Base-by-base conservation (phyloP, 2,113 vertebrate genomes). In the Mirza zaza region DNA sequence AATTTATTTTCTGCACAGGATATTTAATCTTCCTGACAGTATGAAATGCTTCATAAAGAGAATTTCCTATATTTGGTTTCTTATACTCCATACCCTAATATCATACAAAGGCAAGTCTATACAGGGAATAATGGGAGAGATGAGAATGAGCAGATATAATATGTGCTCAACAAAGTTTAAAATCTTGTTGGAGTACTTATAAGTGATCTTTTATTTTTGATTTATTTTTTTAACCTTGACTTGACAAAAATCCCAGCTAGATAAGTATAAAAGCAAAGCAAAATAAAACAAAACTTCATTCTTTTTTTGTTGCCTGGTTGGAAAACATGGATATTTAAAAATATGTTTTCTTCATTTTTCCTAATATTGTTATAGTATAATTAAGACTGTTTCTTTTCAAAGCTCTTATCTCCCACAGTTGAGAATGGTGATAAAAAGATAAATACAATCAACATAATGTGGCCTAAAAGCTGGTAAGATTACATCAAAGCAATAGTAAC, bases 1-100 rank as follows among this genome's bases (percentile, higher is more conserved):
- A 23, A 34, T 73, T 90, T 15, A 75, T 85, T 76, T 45, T 92
- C 39, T 65, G 15, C 23, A 20, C 2, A 63, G 39, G 39, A 42
- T 59, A 61, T 59, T 94, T 93, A 93, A 70, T 36, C 77, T 93
- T 94, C 90, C 36, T 95, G 25, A 65, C 27, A 68, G 75, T 75
- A 75, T 34, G 21, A 18, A 59, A 50, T 9, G 6, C 32, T 73
- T 94, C 52, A 45, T 59, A 36, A 75, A 68, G 34, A 59, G 7
- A 39, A 25, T 90, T 52, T 65, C 15, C 57, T 57, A 3, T 52
- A 14, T 68, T 75, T 39, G 59, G 39, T 48, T 25, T 95, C 42
- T 68, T 67, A 25, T 42, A 29, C 55, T 36, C 91, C 21, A 12
- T 70, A 42, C 14, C 15, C 21, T 55, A 34, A 11, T 55, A 42